Base-by-base conservation (phyloP, 2,888 invertebrate genomes). In the Griposia aprilina region DNA sequence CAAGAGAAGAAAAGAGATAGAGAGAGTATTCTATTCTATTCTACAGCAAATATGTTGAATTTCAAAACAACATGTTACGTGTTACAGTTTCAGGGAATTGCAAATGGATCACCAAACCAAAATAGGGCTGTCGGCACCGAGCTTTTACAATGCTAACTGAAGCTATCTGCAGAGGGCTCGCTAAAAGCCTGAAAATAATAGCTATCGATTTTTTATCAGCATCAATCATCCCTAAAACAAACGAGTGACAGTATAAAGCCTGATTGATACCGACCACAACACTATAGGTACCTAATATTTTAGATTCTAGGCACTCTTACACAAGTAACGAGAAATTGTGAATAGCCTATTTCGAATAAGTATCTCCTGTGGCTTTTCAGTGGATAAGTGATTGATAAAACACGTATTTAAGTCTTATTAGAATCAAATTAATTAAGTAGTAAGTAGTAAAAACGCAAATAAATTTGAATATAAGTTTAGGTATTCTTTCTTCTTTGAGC, bases 211-310 rank as follows among this genome's bases (percentile, higher is more conserved):
- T 85, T 82, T 66, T 67, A 57, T 59, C 55, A 60, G 17, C 74
- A 85, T 85, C 85, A 73, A 75, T 82, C 85, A 84, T 74, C 55
- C 36, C 41, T 77, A 65, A 68, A 82, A 75, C 69, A 70, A 84
- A 77, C 66, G 60, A 79, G 59, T 70, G 65, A 45, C 71, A 68
- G 52, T 8, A 60, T 69, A 82, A 76, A 79, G 52, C 63, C 41
- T 63, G 67, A 60, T 63, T 63, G 48, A 80, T 75, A 57, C 17
- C 23, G 57, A 65, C 41, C 17, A 72, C 75, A 63, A 73, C 50
- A 79, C 70, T 68, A n/a, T 55, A 17, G 2, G 6, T 20, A n/a
- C 4, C 15, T 15, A 63, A 59, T 55, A 65, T 59, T 67, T 5
- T 55, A 55, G 23, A 36, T 23, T 50, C 30, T 36, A 50, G 10